Evolutionary conservation across 2,888 invertebrate genomes (phyloP).

Genomic region (Drosophila phalerata): DNA sequence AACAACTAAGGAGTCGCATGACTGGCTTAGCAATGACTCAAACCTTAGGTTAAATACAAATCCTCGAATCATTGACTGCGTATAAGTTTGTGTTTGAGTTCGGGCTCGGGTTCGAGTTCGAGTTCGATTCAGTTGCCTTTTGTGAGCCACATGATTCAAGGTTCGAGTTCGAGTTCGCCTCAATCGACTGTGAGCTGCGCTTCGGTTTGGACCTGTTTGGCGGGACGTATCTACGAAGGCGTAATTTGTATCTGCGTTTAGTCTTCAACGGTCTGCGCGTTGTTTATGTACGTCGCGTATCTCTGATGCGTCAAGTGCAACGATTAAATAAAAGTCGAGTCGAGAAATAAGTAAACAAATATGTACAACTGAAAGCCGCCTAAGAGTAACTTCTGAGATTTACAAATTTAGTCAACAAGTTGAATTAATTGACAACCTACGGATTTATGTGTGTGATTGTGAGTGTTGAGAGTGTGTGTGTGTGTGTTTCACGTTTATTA

Average conservation of each 20-base stretch:
- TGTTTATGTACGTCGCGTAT: conserved; percentile 49
- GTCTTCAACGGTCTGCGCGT: conserved; percentile 72
- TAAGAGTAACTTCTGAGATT: conserved; percentile 14
- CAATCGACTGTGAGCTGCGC: conserved; percentile 57
- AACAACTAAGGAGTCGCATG: not conserved
- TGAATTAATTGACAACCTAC: conserved; percentile 37
- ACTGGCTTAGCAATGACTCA: conserved; percentile 45
- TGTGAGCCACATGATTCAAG: conserved; percentile 10
- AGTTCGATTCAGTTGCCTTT: conserved; percentile 9
- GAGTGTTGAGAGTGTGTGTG: conserved; percentile 9
- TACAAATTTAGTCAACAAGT: conserved; percentile 26
- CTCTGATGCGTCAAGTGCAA: conserved; percentile 22
- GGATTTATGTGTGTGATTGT: conserved; percentile 7
- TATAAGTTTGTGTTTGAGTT: conserved; percentile 58
- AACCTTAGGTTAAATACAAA: conserved; percentile 34
- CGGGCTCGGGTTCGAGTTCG: conserved; percentile 17
- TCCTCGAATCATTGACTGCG: not conserved
- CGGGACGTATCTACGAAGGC: conserved; percentile 14
- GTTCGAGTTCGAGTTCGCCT: conserved; percentile 65
- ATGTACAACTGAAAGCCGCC: conserved; percentile 22
- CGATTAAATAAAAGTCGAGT: conserved; percentile 17
- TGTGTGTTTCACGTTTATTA: conserved; percentile 26
- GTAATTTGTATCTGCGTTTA: conserved; percentile 51
- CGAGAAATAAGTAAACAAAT: conserved; percentile 14
- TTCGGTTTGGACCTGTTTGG: conserved; percentile 50